Base-by-base conservation (phyloP, 2,888 invertebrate genomes). In the Marronus borbonicus region DNA sequence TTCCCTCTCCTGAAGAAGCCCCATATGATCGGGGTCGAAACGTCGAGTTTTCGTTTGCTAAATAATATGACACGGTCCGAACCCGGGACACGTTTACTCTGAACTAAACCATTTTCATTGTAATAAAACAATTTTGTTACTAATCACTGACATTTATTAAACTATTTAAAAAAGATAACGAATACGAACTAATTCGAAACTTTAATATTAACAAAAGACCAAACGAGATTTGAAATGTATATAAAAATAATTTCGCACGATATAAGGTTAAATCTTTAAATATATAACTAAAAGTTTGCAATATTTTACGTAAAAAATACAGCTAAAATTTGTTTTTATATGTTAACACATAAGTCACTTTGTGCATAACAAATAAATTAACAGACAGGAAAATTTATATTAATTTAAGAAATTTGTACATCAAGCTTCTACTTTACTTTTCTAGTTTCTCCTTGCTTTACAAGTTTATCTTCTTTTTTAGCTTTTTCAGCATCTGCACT, bases 401-500 rank as follows among this genome's bases (percentile, higher is more conserved):
- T 24, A 66, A 68, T 65, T 78, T 58, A 50, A 55, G 39, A 17
- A 55, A 36, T 36, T 36, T 17, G 12, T 31, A 12, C 52, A 50
- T 64, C 10, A 10, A 28, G 10, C 17, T 50, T 2, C 81, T 85
- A 86, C 82, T 86, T 87, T 55, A 84, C 85, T 85, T 89, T 89
- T 82, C 89, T 89, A 17, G 86, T 82, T 82, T 88, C 88, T 82
- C 79, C 83, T 84, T 84, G 86, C 85, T 86, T 88, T 76, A 80
- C 83, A 81, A 81, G 83, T 84, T 84, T 88, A 83, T 82, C 87
- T 79, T 84, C 89, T 84, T 83, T 86, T 81, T 84, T 87, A 83
- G 84, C 86, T 79, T 80, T 86, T 84, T 89, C 84, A 82, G 87
- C 86, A 83, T 92, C 87, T 28, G 93, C 92, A 87, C 93, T 92